phyloP scores from a whole-genome alignment of 2,888 invertebrate species.

The Myathropa florea region DNA sequence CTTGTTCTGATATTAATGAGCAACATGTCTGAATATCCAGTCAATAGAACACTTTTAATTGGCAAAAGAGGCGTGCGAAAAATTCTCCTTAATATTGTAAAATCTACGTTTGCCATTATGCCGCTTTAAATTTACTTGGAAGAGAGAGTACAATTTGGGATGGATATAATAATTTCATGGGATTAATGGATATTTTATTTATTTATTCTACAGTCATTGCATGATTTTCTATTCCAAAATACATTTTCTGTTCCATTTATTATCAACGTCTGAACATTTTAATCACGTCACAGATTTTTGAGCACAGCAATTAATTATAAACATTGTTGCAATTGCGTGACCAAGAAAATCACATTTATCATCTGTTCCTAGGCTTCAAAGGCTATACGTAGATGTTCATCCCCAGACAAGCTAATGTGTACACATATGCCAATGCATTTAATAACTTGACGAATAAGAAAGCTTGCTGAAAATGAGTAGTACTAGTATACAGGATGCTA shows the following conservation, averaged over 20 bases:
- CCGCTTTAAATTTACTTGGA: neutral
- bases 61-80: too few species aligned
- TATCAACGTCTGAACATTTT: slow-evolving; percentile 13
- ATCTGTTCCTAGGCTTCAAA: neutral
- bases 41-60: neutral
- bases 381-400: neutral
- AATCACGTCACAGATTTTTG: slow-evolving; percentile 57
- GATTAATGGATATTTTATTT: neutral
- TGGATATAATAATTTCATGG: neutral
- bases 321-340: neutral
- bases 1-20: too few species aligned
- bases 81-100: too few species aligned
- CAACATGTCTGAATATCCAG: neutral
- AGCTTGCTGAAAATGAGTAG: too few species aligned
- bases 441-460: too few species aligned
- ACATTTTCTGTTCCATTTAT: too few species aligned
- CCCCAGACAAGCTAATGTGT: too few species aligned
- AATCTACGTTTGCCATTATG: too few species aligned
- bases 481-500: too few species aligned
- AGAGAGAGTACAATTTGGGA: neutral
- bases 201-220: neutral
- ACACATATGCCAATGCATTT: too few species aligned
- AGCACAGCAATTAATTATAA: slow-evolving; percentile 36
- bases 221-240: neutral
- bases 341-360: neutral